Conservation (phyloP, 2,113 vertebrate genomes). For the Pelobates fuscus region DNA sequence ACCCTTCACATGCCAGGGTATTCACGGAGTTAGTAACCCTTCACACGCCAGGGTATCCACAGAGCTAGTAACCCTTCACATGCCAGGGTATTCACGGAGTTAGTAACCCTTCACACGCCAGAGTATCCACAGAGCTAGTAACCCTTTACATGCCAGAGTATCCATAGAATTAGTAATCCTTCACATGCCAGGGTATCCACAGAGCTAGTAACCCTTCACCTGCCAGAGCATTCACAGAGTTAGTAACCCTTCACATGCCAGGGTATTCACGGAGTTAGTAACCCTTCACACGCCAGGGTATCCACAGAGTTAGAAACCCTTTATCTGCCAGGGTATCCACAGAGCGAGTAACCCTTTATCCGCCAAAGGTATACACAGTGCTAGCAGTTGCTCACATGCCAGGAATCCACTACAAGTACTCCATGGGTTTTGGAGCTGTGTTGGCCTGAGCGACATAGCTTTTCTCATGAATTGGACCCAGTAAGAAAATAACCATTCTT, state of each 20-base stretch:
- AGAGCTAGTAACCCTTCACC: neutral
- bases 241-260: neutral
- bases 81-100: neutral
- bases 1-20: neutral
- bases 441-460: too few relatives aligned
- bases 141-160: too few relatives aligned
- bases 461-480: too few relatives aligned
- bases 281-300: too few relatives aligned
- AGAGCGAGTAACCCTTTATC: neutral
- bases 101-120: constrained; percentile 9
- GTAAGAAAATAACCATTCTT: too few relatives aligned
- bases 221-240: too few relatives aligned
- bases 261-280: neutral
- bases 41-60: neutral
- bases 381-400: neutral
- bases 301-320: too few relatives aligned
- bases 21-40: neutral
- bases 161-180: too few relatives aligned
- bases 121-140: neutral
- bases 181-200: neutral
- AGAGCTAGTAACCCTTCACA: constrained; percentile 2
- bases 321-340: neutral
- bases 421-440: too few relatives aligned
- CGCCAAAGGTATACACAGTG: neutral
- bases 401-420: too few relatives aligned